Percentiles rank a stretch among this genome's conserved stretches.
Conservation (phyloP, 2,888 invertebrate genomes). For the Notodonta ziczac region DNA sequence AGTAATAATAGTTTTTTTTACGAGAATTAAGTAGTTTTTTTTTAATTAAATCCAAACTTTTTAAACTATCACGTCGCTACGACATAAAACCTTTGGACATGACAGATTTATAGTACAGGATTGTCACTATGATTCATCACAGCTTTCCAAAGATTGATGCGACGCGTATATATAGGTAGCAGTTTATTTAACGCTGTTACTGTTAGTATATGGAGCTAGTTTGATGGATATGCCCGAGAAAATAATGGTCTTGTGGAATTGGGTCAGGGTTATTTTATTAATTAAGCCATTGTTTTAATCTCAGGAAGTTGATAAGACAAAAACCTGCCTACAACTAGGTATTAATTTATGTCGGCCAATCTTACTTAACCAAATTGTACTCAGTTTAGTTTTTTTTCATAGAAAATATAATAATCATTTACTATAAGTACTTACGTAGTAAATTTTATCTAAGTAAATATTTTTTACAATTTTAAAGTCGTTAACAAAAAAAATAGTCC, state of each 20-base stretch:
- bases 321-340: too few species aligned
- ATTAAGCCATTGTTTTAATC: neutral
- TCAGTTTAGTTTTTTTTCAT: too few species aligned
- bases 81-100: neutral
- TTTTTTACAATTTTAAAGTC: too few species aligned
- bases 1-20: too few species aligned
- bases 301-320: too few species aligned
- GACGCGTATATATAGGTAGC: neutral
- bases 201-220: neutral
- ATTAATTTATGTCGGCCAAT: too few species aligned
- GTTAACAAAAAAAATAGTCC: too few species aligned
- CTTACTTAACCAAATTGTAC: too few species aligned
- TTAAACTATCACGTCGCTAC: neutral
- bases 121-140: neutral
- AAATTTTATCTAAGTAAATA: too few species aligned
- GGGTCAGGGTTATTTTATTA: neutral
- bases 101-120: slow-evolving; percentile 6
- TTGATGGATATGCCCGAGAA: neutral
- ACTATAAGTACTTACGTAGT: too few species aligned
- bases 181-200: neutral
- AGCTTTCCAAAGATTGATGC: neutral
- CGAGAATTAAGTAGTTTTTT: neutral
- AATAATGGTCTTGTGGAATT: neutral
- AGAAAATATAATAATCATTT: too few species aligned
- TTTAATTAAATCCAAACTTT: neutral